phyloP scores from a whole-genome alignment of 2,888 invertebrate genomes.

The Anticlea derivata region DNA sequence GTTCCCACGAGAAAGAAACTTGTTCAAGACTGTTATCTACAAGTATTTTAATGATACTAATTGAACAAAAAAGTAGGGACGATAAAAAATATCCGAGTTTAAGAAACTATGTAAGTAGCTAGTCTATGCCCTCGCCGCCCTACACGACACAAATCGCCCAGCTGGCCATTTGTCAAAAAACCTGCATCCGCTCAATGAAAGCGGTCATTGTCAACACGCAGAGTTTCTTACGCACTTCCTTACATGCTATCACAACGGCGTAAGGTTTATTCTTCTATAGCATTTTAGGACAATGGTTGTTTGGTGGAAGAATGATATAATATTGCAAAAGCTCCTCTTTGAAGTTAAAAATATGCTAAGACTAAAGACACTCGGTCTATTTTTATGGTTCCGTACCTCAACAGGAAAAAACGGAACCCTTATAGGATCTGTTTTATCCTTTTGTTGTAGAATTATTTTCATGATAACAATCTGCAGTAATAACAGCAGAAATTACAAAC shows the following conservation, averaged over 20 bases:
- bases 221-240: slow-evolving; percentile 36
- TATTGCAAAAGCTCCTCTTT: slow-evolving; percentile 44
- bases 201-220: slow-evolving; percentile 65
- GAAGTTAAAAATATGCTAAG: slow-evolving; percentile 48
- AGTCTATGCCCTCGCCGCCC: slow-evolving; percentile 70
- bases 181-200: slow-evolving; percentile 80
- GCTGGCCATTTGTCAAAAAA: slow-evolving; percentile 83
- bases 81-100: too few species aligned
- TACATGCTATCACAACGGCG: slow-evolving; percentile 41
- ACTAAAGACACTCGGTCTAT: too few species aligned
- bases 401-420: too few species aligned
- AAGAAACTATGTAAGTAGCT: slow-evolving; percentile 23
- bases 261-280: slow-evolving; percentile 46
- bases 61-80: too few species aligned
- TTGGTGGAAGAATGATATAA: slow-evolving; percentile 40
- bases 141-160: slow-evolving; percentile 79
- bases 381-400: too few species aligned
- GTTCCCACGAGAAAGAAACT: too few species aligned
- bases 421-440: too few species aligned
- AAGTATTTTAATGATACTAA: too few species aligned
- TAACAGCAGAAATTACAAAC: neutral
- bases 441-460: too few species aligned
- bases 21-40: too few species aligned
- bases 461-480: neutral
- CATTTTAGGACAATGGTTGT: neutral